Evolutionary conservation across 2,797 vertebrate species (phyloP).

Genomic region (Gadopsis bispinosus): DNA sequence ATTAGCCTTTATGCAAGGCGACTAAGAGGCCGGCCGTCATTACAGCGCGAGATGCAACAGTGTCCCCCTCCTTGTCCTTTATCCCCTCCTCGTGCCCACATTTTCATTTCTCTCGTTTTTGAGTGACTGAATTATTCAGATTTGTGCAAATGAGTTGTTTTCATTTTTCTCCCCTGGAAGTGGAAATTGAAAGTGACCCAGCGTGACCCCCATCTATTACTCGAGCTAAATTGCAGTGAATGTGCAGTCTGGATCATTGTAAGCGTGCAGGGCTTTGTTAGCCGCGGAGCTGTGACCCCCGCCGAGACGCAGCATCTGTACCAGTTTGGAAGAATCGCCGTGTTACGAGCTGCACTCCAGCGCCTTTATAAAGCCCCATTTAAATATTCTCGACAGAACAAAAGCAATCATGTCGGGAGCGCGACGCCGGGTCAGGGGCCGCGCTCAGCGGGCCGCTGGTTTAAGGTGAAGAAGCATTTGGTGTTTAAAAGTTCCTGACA

Average conservation of each 20-base stretch:
- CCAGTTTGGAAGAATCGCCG: slow-evolving; percentile 90
- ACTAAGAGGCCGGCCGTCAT: slow-evolving; percentile 84
- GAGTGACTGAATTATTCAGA: slow-evolving; percentile 97
- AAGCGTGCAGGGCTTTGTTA: slow-evolving; percentile 91
- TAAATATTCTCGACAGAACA: slow-evolving; percentile 80
- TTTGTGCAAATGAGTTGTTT: slow-evolving; percentile 99
- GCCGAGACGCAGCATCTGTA: slow-evolving; percentile 85
- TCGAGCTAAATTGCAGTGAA: slow-evolving; percentile 96
- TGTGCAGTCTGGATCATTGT: slow-evolving; percentile 91
- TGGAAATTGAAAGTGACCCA: slow-evolving; percentile 99
- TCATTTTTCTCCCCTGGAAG: slow-evolving; percentile 93
- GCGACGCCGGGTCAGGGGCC: slow-evolving; percentile 72
- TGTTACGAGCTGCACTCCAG: slow-evolving; percentile 88
- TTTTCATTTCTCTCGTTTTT: slow-evolving; percentile 69
- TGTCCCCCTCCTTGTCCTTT: slow-evolving; percentile 64
- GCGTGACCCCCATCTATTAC: slow-evolving; percentile 97
- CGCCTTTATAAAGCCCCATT: slow-evolving; percentile 89
- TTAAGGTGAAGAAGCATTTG: slow-evolving; percentile 53
- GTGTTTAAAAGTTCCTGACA: slow-evolving; percentile 65
- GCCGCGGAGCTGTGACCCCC: slow-evolving; percentile 92
- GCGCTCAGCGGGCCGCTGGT: slow-evolving; percentile 50
- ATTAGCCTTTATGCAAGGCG: slow-evolving; percentile 88
- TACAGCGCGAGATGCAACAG: slow-evolving; percentile 86
- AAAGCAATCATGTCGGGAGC: slow-evolving; percentile 76
- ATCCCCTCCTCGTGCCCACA: slow-evolving; percentile 52